These are phyloP conservation scores for zebrafish (Danio rerio) DNA, from an alignment of 2,113 vertebrate genomes.

Conservation along the genomic window DNA sequence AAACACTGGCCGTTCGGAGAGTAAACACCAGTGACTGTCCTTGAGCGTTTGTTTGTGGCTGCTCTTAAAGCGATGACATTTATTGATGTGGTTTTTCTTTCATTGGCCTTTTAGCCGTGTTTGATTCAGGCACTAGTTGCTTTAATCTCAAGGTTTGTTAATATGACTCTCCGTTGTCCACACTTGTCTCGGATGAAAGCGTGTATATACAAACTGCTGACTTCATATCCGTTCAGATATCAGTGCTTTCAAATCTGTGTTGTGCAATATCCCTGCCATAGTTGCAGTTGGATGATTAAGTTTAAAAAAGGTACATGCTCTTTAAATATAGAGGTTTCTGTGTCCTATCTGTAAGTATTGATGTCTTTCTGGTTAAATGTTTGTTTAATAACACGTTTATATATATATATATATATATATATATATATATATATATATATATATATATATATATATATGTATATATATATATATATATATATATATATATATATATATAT, in stretches of 20 bases:
- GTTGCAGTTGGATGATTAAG: no score
- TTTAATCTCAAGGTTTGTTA: slow-evolving; percentile 54
- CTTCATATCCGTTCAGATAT: slow-evolving; percentile 23
- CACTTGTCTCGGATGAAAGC: slow-evolving; percentile 36
- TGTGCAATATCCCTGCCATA: background rate
- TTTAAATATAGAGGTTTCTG: background rate
- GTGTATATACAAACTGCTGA: slow-evolving; percentile 13
- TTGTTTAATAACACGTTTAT: no score
- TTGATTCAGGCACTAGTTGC: slow-evolving; percentile 35
- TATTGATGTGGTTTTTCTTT: slow-evolving; percentile 53
- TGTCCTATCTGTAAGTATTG: background rate
- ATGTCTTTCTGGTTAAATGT: no score
- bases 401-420: no score
- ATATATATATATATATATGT: no score
- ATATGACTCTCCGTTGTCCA: slow-evolving; percentile 33
- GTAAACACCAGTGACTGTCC: slow-evolving; percentile 53
- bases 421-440: no score
- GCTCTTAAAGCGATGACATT: slow-evolving; percentile 46
- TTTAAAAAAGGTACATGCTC: background rate
- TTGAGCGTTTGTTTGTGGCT: slow-evolving; percentile 47
- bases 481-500: no score
- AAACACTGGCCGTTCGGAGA: slow-evolving; percentile 30
- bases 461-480: no score
- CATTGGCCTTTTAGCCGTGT: slow-evolving; percentile 58
- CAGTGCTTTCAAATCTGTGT: background rate